Base-by-base conservation (phyloP, 2,113 vertebrate genomes). In the Protobothrops mucrosquamatus region DNA sequence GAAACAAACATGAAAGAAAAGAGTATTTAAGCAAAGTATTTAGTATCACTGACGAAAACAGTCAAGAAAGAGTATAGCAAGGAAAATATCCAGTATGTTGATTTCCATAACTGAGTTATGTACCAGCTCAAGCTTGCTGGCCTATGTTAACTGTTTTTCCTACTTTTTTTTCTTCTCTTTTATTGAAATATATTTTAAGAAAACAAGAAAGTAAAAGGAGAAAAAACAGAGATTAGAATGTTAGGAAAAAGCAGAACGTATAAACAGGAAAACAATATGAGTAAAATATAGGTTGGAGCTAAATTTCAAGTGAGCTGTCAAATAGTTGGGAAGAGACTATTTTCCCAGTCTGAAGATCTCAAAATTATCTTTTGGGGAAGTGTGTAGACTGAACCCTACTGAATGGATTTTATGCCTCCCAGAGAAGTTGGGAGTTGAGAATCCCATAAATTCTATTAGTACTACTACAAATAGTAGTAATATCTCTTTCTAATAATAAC, bases 1-100 rank as follows among this genome's bases (percentile, higher is more conserved):
- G 85, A 92, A 64, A 23, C 86, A 74, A 85, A 57, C 69, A 55
- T 91, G 93, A 95, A 89, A 46, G 14, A 93, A 39, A 81, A 29
- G 54, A 89, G 26, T 52, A 46, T 34, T 92, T 93, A 22, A 43
- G 86, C 91, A 46, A 48, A 89, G 89, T 64, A 59, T 92, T 94
- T 92, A 86, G 26, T 93, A 90, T 91, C 89, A 88, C 15, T 86
- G 86, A 56, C 81, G 85, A 92, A 85, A 64, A 57, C 52, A 90
- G 48, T 52, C 88, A 93, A 92, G 86, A 57, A 87, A 64, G n/a
- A 93, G 87, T 20, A 93, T 55, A 91, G 43, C 57, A 88, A 64
- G 22, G 24, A 7, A 69, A 55, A 20, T 23, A 57, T 46, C 34
- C 18, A 64, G 1, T 61, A 22, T 26, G 61, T 22, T 87, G 29